Percentiles rank a stretch among this genome's conserved stretches.
phyloP scores from a whole-genome alignment of 2,113 vertebrate species.

The Tupaia tana region DNA sequence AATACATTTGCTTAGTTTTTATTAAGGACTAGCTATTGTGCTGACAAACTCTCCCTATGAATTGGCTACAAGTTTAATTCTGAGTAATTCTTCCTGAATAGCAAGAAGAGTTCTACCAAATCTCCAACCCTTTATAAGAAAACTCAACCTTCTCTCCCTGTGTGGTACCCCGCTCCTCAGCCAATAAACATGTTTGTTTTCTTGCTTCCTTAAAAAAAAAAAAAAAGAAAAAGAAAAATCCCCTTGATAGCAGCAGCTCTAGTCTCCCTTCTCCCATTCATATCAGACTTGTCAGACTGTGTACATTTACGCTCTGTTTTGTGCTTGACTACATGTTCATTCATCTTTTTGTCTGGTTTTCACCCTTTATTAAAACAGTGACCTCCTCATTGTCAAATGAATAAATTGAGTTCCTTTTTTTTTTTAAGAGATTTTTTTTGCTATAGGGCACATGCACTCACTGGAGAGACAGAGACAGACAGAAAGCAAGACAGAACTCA shows the following conservation, averaged over 20 bases:
- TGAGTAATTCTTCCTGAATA: background rate
- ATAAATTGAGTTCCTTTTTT: background rate
- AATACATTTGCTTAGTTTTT: background rate
- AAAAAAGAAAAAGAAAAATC: background rate
- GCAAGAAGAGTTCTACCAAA: background rate
- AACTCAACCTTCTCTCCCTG: background rate
- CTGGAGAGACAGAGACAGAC: no score
- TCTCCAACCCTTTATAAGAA: background rate
- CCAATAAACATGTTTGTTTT: constrained; percentile 8
- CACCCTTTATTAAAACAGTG: background rate
- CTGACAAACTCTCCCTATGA: background rate
- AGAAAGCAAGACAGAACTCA: no score
- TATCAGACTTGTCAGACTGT: background rate
- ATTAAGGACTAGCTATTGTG: background rate
- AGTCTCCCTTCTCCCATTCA: background rate
- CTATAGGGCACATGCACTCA: no score
- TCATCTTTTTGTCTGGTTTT: background rate
- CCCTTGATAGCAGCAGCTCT: background rate
- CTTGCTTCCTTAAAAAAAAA: background rate
- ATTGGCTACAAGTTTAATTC: background rate
- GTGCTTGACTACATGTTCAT: background rate
- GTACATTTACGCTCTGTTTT: background rate
- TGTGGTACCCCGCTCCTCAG: background rate
- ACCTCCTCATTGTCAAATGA: background rate
- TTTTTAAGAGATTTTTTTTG: no score